Conservation (phyloP, 2,797 vertebrate species). For the Thalassophryne amazonica region DNA sequence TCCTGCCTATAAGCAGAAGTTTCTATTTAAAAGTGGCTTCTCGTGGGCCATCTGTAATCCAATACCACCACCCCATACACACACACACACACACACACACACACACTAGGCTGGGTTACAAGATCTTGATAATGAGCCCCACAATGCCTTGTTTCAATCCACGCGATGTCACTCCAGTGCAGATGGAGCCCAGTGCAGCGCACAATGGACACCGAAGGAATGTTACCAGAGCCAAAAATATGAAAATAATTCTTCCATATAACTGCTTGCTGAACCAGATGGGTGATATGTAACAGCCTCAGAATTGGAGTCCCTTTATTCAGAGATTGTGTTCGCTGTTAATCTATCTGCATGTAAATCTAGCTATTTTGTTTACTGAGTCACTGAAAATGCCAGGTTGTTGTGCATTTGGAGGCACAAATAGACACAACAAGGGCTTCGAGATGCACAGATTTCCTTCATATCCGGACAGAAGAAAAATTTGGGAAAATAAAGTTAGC, state of each 20-base stretch:
- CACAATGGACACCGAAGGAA: conserved; percentile 5
- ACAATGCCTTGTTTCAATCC: conserved; percentile 51
- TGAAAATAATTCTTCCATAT: conserved; percentile 15
- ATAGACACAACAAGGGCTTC: too few relatives aligned
- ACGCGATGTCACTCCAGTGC: conserved; percentile 31
- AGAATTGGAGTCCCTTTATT: too few relatives aligned
- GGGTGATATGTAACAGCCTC: not conserved
- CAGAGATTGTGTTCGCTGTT: not conserved
- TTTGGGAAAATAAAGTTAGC: too few relatives aligned
- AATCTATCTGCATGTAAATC: not conserved
- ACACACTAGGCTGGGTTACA: conserved; percentile 40
- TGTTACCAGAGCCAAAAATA: conserved; percentile 16
- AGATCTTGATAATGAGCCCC: conserved; percentile 57
- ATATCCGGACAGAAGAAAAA: too few relatives aligned
- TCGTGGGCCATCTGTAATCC: conserved; percentile 26
- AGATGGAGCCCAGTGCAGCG: conserved; percentile 16
- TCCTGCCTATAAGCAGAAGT: conserved; percentile 11
- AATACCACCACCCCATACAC: not conserved
- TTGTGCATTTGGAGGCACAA: too few relatives aligned
- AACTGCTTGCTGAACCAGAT: conserved; percentile 20
- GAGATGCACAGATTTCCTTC: too few relatives aligned
- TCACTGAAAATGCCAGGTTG: too few relatives aligned
- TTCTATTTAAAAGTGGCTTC: conserved; percentile 9
- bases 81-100: conserved; percentile 6
- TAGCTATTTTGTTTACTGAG: too few relatives aligned